Evolutionary conservation across 2,888 invertebrate species (phyloP), one percentile per base, ranked within the genome.

Genomic region (Crematogaster levior): DNA sequence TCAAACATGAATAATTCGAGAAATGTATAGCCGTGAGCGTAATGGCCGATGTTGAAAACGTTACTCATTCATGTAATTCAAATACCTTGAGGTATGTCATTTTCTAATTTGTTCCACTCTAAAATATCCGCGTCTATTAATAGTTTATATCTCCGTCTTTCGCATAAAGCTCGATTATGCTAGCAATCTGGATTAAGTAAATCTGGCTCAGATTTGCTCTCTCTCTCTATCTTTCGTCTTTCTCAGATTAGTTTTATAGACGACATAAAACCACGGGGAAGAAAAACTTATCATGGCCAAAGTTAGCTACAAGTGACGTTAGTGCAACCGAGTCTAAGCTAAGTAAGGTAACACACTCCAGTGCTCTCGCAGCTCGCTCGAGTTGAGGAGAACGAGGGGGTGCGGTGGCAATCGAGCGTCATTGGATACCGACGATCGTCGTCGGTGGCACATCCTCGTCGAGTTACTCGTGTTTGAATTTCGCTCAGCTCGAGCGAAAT

Each of bases 261-360:
- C n/a, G 48, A 24, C 5, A 48, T 12, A 27, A 40, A 58, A 21
- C 4, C 30, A n/a, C n/a, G 9, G n/a, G 27, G 40, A 3, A 75
- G 40, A 51, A 53, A 65, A 75, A 53, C 65, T 75, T 75, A 75
- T 75, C 37, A 37, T 43, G n/a, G 63, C 37, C 75, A 75, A 65
- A 75, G 65, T 75, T 65, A 75, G 51, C 65, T 21, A 27, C 65
- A 53, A 65, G 75, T 75, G 65, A 75, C 75, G 65, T 65, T 65
- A n/a, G 27, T 53, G 75, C 75, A 74, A n/a, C 46, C 73, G 34
- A 61, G 60, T 46, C 73, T 48, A 73, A 34, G n/a, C 34, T 34
- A 34, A 74, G 48, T 46, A 63, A 65, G 51, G 51, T 40, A 40
- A 6, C 51, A 75, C 75, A 51, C 63, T 24, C 37, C 63, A 51